Evolutionary conservation across 2,888 invertebrate species (phyloP).

Genomic region (Junonia oenone): DNA sequence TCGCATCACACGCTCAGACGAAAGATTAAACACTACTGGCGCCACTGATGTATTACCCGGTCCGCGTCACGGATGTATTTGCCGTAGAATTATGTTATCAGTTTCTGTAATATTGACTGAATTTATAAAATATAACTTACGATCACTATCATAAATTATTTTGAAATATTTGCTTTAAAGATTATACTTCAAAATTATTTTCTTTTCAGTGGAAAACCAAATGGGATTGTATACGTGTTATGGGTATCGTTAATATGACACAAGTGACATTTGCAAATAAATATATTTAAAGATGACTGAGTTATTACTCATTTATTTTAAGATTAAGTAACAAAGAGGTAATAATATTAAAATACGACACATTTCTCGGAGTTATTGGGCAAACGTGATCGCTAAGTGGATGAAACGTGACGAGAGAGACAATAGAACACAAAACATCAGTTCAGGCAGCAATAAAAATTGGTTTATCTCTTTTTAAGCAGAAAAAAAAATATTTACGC

Average conservation of each 20-base stretch:
- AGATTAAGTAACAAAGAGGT: neutral
- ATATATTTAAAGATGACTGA: neutral
- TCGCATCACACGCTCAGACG: slow-evolving; percentile 66
- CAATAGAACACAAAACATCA: slow-evolving; percentile 13
- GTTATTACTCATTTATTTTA: neutral
- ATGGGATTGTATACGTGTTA: neutral
- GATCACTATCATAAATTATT: neutral
- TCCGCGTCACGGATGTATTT: slow-evolving; percentile 56
- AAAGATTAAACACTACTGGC: slow-evolving; percentile 60
- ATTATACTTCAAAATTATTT: neutral
- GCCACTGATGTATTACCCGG: slow-evolving; percentile 63
- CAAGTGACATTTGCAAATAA: neutral
- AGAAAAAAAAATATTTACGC: neutral
- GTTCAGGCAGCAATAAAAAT: neutral
- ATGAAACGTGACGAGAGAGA: slow-evolving; percentile 19
- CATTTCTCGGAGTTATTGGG: slow-evolving; percentile 8
- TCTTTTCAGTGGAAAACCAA: too few relatives aligned
- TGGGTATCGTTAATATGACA: neutral
- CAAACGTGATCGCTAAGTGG: slow-evolving; percentile 6
- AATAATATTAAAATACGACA: slow-evolving; percentile 4
- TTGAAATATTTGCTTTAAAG: neutral
- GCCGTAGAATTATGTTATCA: slow-evolving; percentile 38
- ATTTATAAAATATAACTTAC: neutral
- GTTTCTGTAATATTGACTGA: slow-evolving; percentile 27
- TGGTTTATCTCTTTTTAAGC: neutral